Conservation (phyloP, 1,140 invertebrate genomes). For the Atta texana region DNA sequence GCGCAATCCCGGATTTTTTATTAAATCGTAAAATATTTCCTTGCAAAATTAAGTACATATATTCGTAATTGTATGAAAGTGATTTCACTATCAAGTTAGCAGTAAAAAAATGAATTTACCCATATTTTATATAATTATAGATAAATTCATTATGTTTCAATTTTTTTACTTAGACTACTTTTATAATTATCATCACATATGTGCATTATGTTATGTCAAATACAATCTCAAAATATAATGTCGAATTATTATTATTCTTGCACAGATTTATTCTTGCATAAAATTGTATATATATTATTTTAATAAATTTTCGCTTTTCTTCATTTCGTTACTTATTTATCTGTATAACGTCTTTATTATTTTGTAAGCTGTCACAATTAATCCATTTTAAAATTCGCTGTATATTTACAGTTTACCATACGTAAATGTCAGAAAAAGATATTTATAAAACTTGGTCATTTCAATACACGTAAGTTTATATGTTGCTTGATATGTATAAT, state of each 20-base stretch:
- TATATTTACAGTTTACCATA: slow-evolving; percentile 32
- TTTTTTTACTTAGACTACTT: too few relatives aligned
- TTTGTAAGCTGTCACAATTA: background rate
- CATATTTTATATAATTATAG: too few relatives aligned
- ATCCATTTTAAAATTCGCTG: background rate
- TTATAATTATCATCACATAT: background rate
- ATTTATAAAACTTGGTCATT: slow-evolving; percentile 35
- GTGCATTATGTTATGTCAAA: background rate
- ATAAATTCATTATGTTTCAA: too few relatives aligned
- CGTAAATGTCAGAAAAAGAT: slow-evolving; percentile 38
- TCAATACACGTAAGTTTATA: slow-evolving; percentile 28
- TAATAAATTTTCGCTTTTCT: background rate
- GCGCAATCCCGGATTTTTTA: background rate
- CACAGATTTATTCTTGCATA: background rate
- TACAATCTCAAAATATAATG: slow-evolving; percentile 12
- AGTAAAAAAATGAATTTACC: too few relatives aligned
- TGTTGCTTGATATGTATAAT: slow-evolving; percentile 31
- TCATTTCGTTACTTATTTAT: background rate
- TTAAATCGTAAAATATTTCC: slow-evolving; percentile 19
- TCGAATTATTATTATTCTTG: too few relatives aligned
- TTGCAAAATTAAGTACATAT: background rate
- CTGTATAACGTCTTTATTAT: background rate
- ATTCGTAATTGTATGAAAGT: too few relatives aligned
- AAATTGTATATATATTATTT: background rate
- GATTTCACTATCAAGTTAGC: too few relatives aligned